A percentile compares a stretch with the other conserved stretches of the same genome.
These are phyloP conservation scores for Parasteatoda tepidariorum DNA, from an alignment of 1,140 invertebrate species.

Conservation along the genomic window DNA sequence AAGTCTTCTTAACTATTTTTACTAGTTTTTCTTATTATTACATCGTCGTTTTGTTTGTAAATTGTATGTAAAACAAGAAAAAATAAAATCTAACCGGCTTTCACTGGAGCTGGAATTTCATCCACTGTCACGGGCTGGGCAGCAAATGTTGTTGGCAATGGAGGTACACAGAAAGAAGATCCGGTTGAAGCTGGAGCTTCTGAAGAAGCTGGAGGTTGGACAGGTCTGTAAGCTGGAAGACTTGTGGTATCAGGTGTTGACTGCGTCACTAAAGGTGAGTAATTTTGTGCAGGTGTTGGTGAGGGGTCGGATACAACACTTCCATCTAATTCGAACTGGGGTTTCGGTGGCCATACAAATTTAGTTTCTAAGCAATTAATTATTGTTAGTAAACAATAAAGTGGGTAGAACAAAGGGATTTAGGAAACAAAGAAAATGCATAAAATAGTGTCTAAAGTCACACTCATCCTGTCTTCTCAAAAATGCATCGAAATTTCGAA, in stretches of 20 bases:
- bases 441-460: not conserved
- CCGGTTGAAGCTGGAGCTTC: not conserved
- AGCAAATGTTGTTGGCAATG: constrained; percentile 25
- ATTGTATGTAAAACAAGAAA: no score
- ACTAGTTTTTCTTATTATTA: no score
- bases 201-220: constrained; percentile 12
- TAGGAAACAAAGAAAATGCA: not conserved
- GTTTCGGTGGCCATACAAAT: constrained; percentile 73
- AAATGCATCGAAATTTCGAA: no score
- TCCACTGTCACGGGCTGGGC: not conserved
- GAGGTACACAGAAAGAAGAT: not conserved
- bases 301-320: not conserved
- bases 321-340: constrained; percentile 34
- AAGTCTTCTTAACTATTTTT: no score
- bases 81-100: no score
- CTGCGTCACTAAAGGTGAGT: constrained; percentile 49
- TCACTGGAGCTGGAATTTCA: constrained; percentile 12
- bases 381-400: constrained; percentile 1
- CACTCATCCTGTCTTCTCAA: no score
- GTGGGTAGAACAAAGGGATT: not conserved
- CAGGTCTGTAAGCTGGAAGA: constrained; percentile 5
- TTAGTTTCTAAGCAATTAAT: constrained; percentile 61
- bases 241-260: not conserved
- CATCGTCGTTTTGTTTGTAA: no score
- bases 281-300: constrained; percentile 2